A percentile compares a stretch with the other conserved stretches of the same genome.
These are phyloP conservation scores for Lates japonicus DNA, from an alignment of 2,797 vertebrate species.

Conservation along the genomic window DNA sequence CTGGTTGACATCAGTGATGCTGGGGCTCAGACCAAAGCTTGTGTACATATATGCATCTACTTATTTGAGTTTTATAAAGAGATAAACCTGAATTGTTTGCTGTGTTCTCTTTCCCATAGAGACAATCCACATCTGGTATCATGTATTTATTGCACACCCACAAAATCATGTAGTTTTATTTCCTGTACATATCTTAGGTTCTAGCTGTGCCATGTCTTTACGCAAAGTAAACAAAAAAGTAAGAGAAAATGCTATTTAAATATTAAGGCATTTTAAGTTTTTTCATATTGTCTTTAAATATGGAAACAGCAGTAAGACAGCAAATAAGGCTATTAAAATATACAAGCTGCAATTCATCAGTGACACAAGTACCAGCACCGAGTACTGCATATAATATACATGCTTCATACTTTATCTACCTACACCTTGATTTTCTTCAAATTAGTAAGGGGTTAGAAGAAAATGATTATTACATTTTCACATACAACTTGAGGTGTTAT, in stretches of 20 bases:
- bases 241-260: conserved; percentile 12
- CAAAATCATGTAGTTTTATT: conserved; percentile 18
- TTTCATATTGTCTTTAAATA: conserved; percentile 6
- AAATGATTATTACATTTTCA: background rate
- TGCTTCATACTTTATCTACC: too few species aligned
- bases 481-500: background rate
- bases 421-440: conserved; percentile 10
- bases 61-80: conserved; percentile 75
- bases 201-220: conserved; percentile 11
- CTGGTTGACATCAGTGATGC: conserved; percentile 30
- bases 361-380: conserved; percentile 1
- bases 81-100: conserved; percentile 24
- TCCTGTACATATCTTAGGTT: conserved; percentile 38
- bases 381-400: too few species aligned
- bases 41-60: conserved; percentile 61
- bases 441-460: background rate
- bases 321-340: conserved; percentile 30
- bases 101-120: conserved; percentile 37
- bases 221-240: conserved; percentile 23
- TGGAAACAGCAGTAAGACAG: background rate
- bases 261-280: conserved; percentile 13
- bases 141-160: conserved; percentile 75
- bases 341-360: conserved; percentile 12
- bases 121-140: conserved; percentile 18
- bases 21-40: conserved; percentile 62